Base-by-base conservation (phyloP, 2,888 invertebrate species). In the Acanthosoma haemorrhoidale region DNA sequence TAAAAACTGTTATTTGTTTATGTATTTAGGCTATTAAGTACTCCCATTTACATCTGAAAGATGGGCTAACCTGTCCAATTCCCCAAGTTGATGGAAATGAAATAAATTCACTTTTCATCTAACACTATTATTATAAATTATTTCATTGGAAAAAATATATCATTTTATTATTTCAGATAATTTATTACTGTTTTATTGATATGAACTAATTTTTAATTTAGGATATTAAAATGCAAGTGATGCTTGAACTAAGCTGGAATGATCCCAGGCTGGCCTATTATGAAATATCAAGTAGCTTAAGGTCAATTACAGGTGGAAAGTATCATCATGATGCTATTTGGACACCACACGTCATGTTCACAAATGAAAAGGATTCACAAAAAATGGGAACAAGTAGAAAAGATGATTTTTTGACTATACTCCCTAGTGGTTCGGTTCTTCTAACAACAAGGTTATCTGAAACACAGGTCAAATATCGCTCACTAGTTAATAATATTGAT, bases 301-400 rank as follows among this genome's bases (percentile, higher is more conserved):
- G 81, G 15, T 84, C 83, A 60, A 85, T 86, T 68, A 84, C 89
- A 29, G 91, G 90, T 2, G 89, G 89, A 77, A 74, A 71, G 16
- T 57, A 70, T 11, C 77, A 90, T 21, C 82, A 89, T 41, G 85
- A 88, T 73, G 82, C 86, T 64, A 86, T 93, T 69, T 93, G 93
- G 93, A 87, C 89, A 13, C 93, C 93, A 0, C 90, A 91, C 76
- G 83, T 92, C 18, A 89, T 90, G 76, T 85, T 92, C 77, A 86
- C 88, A 32, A 92, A 92, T 77, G 92, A 92, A 78, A 73, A 73
- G 15, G 68, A 86, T 38, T 89, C 90, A 0, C 86, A 87, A 60
- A 84, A 91, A 38, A 91, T 91, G 2, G 87, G 88, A 2, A 51
- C 71, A 74, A 88, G 89, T 73, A 84, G 83, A 74, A 73, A 72